phyloP scores from a whole-genome alignment of 1,140 invertebrate genomes.

The Pseudomyrmex gracilis region DNA sequence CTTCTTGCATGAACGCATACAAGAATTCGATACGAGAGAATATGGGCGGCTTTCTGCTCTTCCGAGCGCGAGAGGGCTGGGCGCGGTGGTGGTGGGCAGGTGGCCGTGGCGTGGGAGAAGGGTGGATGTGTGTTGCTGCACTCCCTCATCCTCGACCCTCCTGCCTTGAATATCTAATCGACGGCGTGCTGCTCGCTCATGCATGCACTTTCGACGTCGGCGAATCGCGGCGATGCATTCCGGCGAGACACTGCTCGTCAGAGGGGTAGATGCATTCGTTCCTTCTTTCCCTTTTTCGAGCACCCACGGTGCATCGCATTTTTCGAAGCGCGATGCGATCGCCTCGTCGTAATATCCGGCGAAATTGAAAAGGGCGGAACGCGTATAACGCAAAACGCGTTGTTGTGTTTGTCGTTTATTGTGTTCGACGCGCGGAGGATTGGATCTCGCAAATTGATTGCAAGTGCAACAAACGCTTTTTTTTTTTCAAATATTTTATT shows the following conservation, averaged over 20 bases:
- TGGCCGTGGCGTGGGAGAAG: not conserved
- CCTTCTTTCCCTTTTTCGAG: slow-evolving; percentile 26
- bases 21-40: slow-evolving; percentile 83
- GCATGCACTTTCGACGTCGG: slow-evolving; percentile 49
- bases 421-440: slow-evolving; percentile 13
- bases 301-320: slow-evolving; percentile 40
- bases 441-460: slow-evolving; percentile 19
- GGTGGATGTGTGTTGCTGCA: slow-evolving; percentile 26
- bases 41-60: slow-evolving; percentile 71
- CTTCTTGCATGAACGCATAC: slow-evolving; percentile 83
- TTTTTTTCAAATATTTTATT: slow-evolving; percentile 30
- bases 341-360: slow-evolving; percentile 46
- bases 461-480: slow-evolving; percentile 20
- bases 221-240: slow-evolving; percentile 51
- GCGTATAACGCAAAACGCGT: slow-evolving; percentile 16
- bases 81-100: not conserved
- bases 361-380: slow-evolving; percentile 49
- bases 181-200: slow-evolving; percentile 74
- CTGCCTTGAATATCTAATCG: slow-evolving; percentile 78
- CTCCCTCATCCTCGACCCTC: slow-evolving; percentile 72
- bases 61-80: not conserved
- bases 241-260: slow-evolving; percentile 47
- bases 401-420: slow-evolving; percentile 50
- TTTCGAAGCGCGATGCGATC: slow-evolving; percentile 45
- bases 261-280: slow-evolving; percentile 29